Percentiles rank a stretch among this genome's conserved stretches.
Conservation (phyloP, 23 tunicate genomes). For the Styela clava region DNA sequence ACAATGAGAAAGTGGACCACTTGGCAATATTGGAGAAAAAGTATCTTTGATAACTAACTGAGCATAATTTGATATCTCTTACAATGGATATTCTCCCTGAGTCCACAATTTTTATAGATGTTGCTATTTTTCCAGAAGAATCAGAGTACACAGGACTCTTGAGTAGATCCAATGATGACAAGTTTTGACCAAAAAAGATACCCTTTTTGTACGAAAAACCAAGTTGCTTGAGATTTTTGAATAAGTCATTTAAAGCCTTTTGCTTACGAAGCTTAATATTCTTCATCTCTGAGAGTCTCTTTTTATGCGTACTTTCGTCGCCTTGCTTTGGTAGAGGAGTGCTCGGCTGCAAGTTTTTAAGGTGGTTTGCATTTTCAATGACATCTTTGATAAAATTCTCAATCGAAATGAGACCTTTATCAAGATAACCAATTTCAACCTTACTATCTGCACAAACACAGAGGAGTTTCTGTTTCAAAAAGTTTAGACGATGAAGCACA, state of each 20-base stretch:
- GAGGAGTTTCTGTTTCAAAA: constrained; percentile 2
- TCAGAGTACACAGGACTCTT: background rate
- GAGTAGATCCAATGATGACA: constrained; percentile 6
- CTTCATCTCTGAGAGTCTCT: constrained; percentile 66
- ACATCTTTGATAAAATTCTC: constrained; percentile 30
- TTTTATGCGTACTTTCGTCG: constrained; percentile 51
- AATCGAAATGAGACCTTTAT: background rate
- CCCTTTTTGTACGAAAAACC: constrained; percentile 90
- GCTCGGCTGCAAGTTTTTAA: constrained; percentile 32
- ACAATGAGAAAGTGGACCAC: background rate
- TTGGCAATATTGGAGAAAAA: constrained; percentile 2
- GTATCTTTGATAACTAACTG: background rate
- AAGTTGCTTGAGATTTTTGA: constrained; percentile 39
- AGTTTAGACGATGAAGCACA: background rate
- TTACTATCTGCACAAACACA: constrained; percentile 21
- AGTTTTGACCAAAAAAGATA: constrained; percentile 30
- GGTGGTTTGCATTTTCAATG: constrained; percentile 44
- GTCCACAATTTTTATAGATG: background rate
- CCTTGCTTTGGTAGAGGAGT: constrained; percentile 29
- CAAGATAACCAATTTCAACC: constrained; percentile 27
- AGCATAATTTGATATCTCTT: background rate
- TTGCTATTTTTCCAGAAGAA: background rate
- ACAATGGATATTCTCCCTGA: background rate
- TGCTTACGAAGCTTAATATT: constrained; percentile 68
- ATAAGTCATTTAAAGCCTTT: constrained; percentile 68